Percentiles rank a stretch among this genome's conserved stretches.
Conservation (phyloP, 2,113 vertebrate genomes). For the Salminus brasiliensis region DNA sequence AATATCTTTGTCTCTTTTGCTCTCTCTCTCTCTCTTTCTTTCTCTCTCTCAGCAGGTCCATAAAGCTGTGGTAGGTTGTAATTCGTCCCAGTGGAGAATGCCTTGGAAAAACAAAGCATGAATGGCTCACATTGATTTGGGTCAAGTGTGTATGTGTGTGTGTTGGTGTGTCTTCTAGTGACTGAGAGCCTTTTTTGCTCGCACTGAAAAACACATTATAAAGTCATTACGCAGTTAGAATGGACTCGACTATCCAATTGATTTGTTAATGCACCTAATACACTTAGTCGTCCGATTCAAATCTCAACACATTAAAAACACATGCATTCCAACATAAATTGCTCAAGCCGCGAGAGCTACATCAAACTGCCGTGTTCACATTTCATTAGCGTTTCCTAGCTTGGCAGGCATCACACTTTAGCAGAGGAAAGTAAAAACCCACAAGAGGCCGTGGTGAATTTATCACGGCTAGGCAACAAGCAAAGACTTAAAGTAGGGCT, state of each 20-base stretch:
- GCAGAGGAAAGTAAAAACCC: neutral
- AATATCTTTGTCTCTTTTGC: neutral
- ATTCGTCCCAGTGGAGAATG: slow-evolving; percentile 78
- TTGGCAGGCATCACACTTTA: neutral
- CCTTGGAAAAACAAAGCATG: slow-evolving; percentile 82
- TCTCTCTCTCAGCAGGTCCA: slow-evolving; percentile 66
- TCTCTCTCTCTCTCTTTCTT: slow-evolving; percentile 13
- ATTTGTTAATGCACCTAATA: slow-evolving; percentile 7
- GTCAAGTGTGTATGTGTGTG: slow-evolving; percentile 63
- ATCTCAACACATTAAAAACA: neutral
- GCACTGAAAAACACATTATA: slow-evolving; percentile 18
- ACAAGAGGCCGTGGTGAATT: neutral
- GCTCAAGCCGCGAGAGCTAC: neutral
- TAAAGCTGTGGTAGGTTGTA: slow-evolving; percentile 77
- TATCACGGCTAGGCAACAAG: neutral
- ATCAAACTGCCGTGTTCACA: neutral
- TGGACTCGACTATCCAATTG: neutral
- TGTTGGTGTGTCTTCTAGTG: slow-evolving; percentile 43
- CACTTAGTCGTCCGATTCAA: neutral
- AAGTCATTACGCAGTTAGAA: slow-evolving; percentile 6
- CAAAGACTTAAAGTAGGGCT: neutral
- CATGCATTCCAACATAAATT: neutral
- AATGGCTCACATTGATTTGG: slow-evolving; percentile 81
- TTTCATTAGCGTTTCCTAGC: neutral
- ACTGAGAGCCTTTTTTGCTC: slow-evolving; percentile 12